phyloP scores from a whole-genome alignment of 2,797 vertebrate genomes.

The Natrix natrix region DNA sequence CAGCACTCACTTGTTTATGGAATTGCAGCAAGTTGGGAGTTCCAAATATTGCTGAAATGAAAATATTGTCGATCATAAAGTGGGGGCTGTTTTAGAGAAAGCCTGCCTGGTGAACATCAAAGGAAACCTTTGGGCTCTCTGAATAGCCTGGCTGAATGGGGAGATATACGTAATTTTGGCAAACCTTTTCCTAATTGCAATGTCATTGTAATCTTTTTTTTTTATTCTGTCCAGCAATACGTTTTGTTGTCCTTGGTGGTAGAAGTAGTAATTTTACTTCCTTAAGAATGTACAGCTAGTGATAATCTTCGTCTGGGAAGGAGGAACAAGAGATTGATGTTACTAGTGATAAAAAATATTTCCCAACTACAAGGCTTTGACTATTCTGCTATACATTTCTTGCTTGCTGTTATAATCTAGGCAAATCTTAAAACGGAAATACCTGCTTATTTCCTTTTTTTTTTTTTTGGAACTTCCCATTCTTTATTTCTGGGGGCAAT shows the following conservation, averaged over 20 bases:
- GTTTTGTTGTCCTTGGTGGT: not conserved
- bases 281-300: not conserved
- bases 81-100: not conserved
- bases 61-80: not conserved
- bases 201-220: not conserved
- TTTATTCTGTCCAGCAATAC: not conserved
- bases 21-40: not conserved
- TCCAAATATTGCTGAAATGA: not conserved
- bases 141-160: not conserved
- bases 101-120: not conserved
- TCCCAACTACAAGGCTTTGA: not conserved
- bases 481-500: not conserved
- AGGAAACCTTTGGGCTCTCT: not conserved
- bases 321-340: not conserved
- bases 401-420: not conserved
- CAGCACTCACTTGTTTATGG: not conserved
- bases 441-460: not conserved
- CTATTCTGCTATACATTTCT: not conserved
- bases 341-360: not conserved
- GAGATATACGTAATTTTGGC: not conserved
- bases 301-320: conserved; percentile 3
- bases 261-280: not conserved
- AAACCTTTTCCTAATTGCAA: not conserved
- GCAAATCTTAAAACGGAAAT: not conserved
- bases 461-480: not conserved